Percentiles rank a stretch among this genome's conserved stretches.
Evolutionary conservation across 1,140 invertebrate species (phyloP).

Genomic region (Anagrus nilaparvatae): DNA sequence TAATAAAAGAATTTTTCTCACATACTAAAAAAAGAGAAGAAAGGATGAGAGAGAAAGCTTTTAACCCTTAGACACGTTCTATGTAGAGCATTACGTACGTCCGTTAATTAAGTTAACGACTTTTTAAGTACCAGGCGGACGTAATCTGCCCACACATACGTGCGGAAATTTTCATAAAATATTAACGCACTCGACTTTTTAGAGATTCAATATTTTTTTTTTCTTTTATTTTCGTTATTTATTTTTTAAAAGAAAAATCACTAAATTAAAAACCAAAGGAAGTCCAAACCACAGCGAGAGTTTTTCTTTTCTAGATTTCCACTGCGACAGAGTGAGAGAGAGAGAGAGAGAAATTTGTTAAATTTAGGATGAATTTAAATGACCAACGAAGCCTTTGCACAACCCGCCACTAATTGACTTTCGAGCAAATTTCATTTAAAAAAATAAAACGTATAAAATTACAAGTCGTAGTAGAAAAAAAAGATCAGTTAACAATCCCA

Average conservation of each 20-base stretch:
- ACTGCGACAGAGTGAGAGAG: too few species aligned
- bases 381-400: too few species aligned
- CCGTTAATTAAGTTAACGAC: slow-evolving; percentile 37
- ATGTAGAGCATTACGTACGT: slow-evolving; percentile 25
- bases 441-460: too few species aligned
- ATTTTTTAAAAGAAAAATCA: not conserved
- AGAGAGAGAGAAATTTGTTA: too few species aligned
- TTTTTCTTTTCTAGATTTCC: too few species aligned
- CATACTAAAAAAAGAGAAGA: slow-evolving; percentile 1
- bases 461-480: too few species aligned
- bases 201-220: not conserved
- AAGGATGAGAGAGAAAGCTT: not conserved
- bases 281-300: too few species aligned
- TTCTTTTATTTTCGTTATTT: not conserved
- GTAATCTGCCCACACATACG: slow-evolving; percentile 12
- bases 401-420: too few species aligned
- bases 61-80: slow-evolving; percentile 7
- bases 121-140: slow-evolving; percentile 27
- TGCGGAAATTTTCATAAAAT: not conserved
- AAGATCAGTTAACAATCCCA: too few species aligned
- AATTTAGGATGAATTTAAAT: too few species aligned
- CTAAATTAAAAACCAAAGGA: slow-evolving; percentile 2
- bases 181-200: slow-evolving; percentile 4
- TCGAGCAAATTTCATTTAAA: too few species aligned
- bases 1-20: too few species aligned